Evolutionary conservation across 2,113 vertebrate species (phyloP), one percentile per base, ranked within the genome.

Genomic region (Sebastes fasciatus): DNA sequence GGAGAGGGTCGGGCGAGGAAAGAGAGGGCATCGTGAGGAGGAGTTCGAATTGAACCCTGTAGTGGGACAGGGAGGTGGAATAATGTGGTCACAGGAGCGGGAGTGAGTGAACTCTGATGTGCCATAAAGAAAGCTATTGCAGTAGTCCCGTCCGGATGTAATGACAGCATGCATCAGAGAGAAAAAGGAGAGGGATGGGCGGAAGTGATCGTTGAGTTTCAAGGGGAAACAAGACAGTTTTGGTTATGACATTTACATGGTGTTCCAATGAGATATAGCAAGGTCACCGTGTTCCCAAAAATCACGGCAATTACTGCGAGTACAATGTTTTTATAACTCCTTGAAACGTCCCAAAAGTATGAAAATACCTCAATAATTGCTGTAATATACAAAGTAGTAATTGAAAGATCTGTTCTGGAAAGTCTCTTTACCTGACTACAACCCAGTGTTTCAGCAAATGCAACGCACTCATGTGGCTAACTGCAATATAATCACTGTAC

Each of bases 391-490:
- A 68, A 52, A 46, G 8, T 60, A 6, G 8, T 26, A 52, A 42
- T 6, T 12, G 7, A 62, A 10, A 21, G 1, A 23, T 34, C 4
- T 26, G 12, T n/a, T 12, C 11, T 7, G 21, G n/a, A 86, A 70
- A 62, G 11, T 57, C 42, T 5, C 21, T 19, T 23, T 13, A 19
- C 11, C 42, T 4, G 13, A 48, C 40, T 7, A 17, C 62, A 40
- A 2, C 8, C 13, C 9, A n/a, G 5, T 40, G 10, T 26, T 62
- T 1, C 14, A 17, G 13, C 8, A 21, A 71, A 55, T 61, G 62
- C 40, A 55, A 26, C 19, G 4, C 2, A 71, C 43, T 83, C 82
- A 77, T 83, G 66, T 70, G 80, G 75, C 80, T 49, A 75, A 82
- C 48, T 52, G 21, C 79, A 9, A 5, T 46, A 10, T 60, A 83